Conservation (phyloP, 1,140 invertebrate species). For the Copidosoma floridanum region DNA sequence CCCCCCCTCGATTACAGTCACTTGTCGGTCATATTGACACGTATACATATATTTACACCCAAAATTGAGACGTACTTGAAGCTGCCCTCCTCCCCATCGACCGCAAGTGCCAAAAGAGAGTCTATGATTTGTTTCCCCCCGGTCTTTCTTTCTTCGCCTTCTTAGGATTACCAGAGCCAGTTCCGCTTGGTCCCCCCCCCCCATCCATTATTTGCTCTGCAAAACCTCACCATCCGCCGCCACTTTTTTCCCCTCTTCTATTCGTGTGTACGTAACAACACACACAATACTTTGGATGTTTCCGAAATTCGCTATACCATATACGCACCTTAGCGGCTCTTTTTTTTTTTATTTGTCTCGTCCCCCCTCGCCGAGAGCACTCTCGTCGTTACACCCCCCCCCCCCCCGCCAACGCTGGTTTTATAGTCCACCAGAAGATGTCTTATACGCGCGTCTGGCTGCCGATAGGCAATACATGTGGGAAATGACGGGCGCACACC, state of each 20-base stretch:
- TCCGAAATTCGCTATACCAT: background rate
- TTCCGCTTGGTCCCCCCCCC: background rate
- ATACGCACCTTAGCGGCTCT: background rate
- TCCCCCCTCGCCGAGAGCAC: background rate
- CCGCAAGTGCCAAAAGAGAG: background rate
- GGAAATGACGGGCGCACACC: no score
- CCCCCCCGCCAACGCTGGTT: slow-evolving; percentile 32
- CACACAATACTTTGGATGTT: background rate
- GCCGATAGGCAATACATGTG: slow-evolving; percentile 24
- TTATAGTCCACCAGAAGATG: slow-evolving; percentile 50
- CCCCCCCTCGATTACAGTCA: no score
- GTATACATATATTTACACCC: no score
- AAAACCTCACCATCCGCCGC: background rate
- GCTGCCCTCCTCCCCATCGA: background rate
- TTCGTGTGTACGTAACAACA: background rate
- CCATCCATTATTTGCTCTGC: slow-evolving; percentile 11
- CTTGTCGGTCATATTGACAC: no score
- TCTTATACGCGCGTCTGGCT: no score
- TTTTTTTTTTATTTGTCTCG: background rate
- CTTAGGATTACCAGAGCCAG: slow-evolving; percentile 4
- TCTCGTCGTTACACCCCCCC: background rate
- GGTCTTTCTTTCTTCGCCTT: background rate
- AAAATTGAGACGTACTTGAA: slow-evolving; percentile 7
- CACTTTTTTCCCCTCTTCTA: no score
- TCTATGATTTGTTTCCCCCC: slow-evolving; percentile 24